Base-by-base conservation (phyloP, 2,888 invertebrate genomes). In the Philereme transversata region DNA sequence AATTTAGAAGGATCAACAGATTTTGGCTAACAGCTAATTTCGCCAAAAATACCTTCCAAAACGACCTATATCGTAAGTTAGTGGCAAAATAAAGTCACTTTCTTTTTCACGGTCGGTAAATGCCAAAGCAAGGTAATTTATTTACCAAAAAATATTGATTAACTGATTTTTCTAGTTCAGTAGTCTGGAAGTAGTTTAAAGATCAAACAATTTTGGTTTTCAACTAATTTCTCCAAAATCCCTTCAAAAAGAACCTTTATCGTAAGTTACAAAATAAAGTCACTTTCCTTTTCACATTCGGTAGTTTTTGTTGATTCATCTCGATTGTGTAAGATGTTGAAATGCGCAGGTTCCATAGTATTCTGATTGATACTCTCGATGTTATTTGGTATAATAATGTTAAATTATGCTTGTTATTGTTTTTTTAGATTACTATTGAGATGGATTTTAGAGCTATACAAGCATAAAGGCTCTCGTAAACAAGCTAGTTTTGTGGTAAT, bases 281-380 rank as follows among this genome's bases (percentile, higher is more conserved):
- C n/a, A 44, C 10, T 44, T 9, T 44, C n/a, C 5, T n/a, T n/a
- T 10, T 5, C n/a, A n/a, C 9, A 1, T 22, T 22, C 4, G 43
- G 46, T 11, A 8, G 57, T 34, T 43, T 33, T 57, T 48, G 45
- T 40, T 35, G 41, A 60, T 60, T 55, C 46, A 60, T 51, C 38
- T 50, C 41, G 41, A 43, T 60, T 60, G 50, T 36, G 50, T 46
- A 50, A 51, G 48, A 44, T 36, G 41, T 49, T 35, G 46, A 47
- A 33, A 51, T 22, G 10, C 38, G 22, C 55, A 55, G 43, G 41
- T 60, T 54, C 46, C 22, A 60, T 54, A 54, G 46, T 51, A 54
- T 51, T 10, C 35, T 55, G 60, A 60, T 60, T 51, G 46, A 46
- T 54, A 48, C 46, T 51, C 51, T 47, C 50, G 4, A 43, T 38